A percentile compares a stretch with the other conserved stretches of the same genome.
These are phyloP conservation scores for Sinhomidia bicolor DNA, from an alignment of 2,888 invertebrate genomes.

Conservation along the genomic window DNA sequence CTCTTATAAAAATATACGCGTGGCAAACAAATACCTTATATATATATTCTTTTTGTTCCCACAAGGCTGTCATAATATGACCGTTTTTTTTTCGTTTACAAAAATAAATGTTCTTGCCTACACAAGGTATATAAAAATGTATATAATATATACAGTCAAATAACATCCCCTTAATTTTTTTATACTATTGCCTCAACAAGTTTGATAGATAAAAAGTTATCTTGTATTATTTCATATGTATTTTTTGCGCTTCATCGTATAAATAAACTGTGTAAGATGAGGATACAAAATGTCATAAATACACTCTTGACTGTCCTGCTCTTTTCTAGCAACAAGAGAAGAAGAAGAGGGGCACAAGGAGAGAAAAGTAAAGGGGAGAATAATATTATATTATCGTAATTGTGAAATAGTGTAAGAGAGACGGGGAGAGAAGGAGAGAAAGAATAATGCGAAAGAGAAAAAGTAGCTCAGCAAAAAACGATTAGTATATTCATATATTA, in stretches of 20 bases:
- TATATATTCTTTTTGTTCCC: constrained; percentile 33
- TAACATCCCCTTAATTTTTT: background rate
- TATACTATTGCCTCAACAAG: constrained; percentile 46
- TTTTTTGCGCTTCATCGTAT: background rate
- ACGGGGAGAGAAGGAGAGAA: background rate
- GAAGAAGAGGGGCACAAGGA: no score
- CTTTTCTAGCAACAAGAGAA: background rate
- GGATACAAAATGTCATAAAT: constrained; percentile 42
- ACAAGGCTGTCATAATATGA: constrained; percentile 45
- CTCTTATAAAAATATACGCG: no score
- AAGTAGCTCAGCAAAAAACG: constrained; percentile 7
- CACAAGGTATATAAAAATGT: background rate
- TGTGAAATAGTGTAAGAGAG: background rate
- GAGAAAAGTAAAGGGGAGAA: constrained; percentile 4
- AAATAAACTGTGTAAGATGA: constrained; percentile 10
- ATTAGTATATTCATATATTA: constrained; percentile 13
- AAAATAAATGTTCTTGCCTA: background rate
- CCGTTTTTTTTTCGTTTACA: background rate
- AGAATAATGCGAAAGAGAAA: background rate
- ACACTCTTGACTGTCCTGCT: constrained; percentile 22
- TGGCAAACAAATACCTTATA: background rate
- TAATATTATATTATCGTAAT: constrained; percentile 23
- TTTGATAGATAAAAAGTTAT: constrained; percentile 8
- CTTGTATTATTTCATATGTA: background rate
- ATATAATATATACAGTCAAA: background rate